phyloP scores from a whole-genome alignment of 2,888 invertebrate species.

The Actias luna region DNA sequence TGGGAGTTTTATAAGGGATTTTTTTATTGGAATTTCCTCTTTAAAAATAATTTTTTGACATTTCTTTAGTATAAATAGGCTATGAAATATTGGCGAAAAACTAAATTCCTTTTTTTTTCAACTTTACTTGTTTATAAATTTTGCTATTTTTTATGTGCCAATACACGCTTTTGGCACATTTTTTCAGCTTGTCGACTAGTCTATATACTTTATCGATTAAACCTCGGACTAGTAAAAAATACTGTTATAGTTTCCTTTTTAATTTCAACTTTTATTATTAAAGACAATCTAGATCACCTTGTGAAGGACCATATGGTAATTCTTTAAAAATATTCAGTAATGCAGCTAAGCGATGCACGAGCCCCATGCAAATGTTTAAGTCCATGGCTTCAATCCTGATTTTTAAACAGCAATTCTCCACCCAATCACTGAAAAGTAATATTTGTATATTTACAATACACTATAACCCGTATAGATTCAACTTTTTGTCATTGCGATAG shows the following conservation, averaged over 20 bases:
- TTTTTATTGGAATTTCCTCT: too few species aligned
- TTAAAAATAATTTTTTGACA: too few species aligned
- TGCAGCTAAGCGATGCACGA: slow-evolving; percentile 52
- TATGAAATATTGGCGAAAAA: too few species aligned
- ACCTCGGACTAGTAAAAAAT: background rate
- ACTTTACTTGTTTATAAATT: too few species aligned
- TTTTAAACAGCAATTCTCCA: slow-evolving; percentile 48
- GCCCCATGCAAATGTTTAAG: slow-evolving; percentile 44
- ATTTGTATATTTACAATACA: background rate
- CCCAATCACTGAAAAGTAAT: slow-evolving; percentile 59
- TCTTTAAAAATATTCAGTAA: slow-evolving; percentile 40
- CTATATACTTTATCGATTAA: too few species aligned
- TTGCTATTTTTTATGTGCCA: too few species aligned
- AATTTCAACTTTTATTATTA: background rate
- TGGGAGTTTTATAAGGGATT: too few species aligned
- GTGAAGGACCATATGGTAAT: slow-evolving; percentile 30
- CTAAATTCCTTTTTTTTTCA: too few species aligned
- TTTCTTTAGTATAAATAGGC: too few species aligned
- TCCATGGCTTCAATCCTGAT: slow-evolving; percentile 47
- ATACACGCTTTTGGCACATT: too few species aligned
- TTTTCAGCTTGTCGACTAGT: too few species aligned
- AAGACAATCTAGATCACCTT: slow-evolving; percentile 36
- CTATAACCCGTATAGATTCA: background rate
- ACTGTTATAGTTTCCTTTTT: background rate
- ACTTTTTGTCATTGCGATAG: too few species aligned